Base-by-base conservation (phyloP, 2,888 invertebrate species). In the Idaea aversata region DNA sequence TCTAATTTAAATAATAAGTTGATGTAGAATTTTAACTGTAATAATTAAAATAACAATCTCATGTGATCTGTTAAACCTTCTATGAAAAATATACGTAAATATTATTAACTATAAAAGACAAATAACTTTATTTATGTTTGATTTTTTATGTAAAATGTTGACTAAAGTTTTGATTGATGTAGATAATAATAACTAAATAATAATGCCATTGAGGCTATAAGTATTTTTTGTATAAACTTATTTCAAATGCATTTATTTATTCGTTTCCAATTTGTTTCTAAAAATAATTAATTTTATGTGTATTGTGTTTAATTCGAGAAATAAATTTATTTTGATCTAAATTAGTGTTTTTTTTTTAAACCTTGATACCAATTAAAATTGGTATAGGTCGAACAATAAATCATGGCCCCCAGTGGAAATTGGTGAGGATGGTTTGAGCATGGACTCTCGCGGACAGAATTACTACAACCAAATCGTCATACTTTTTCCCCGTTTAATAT, bases 101-200 rank as follows among this genome's bases (percentile, higher is more conserved):
- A 13, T 47, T 47, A 10, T 13, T 47, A 47, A 47, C 47, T 47
- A 13, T 80, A 77, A 87, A 87, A 87, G 87, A 87, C 87, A 87
- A 80, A 87, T 87, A 87, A 81, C 77, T 72, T 78, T 86, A 85
- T 85, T 78, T 68, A 72, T 75, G 70, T 71, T 75, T 72, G 74
- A 75, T 72, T 69, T 64, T 60, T 63, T 64, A 61, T 47, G 47
- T 47, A 47, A 38, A 59, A 15, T 38, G 15, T 60, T 15, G 5
- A 60, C 60, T 15, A 60, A 62, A 67, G 59, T 66, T 66, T 25
- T 63, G 67, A 69, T 3, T 34, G 36, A 47, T 47, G 7, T 47
- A 47, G 47, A 47, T 47, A 47, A 47, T 6, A 47, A 47, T 13
- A 13, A 47, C 7, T 13, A 13, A 47, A 47, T 47, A 47, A 47